Evolutionary conservation across 1,140 invertebrate species (phyloP), one percentile per base, ranked within the genome.

Genomic region (Babylonia areolata): DNA sequence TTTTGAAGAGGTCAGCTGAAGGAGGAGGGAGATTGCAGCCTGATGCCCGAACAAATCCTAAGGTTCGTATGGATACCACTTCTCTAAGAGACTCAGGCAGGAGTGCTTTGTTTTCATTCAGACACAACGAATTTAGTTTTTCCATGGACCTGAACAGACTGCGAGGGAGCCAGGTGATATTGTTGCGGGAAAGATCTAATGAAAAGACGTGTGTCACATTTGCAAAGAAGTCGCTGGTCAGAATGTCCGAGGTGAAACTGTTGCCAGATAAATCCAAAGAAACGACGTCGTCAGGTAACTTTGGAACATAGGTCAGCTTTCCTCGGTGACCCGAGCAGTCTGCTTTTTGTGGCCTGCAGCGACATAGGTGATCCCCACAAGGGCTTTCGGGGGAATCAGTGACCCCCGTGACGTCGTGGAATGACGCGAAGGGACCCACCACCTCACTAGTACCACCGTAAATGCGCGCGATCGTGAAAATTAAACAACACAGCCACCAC

Each of bases 291-390:
- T 54, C 42, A 11, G 79, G 40, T 33, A 81, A n/a, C 35, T 54
- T 33, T n/a, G 79, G 79, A 81, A 81, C 31, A 20, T 54, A 81
- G 31, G 40, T 81, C 1, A 81, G 15, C 2, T 46, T 33, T 54
- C 79, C 46, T 9, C 31, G 23, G 35, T 81, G 42, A 12, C 42
- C 31, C 6, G 79, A 81, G 33, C 79, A 81, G n/a, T 81, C 79
- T 23, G 79, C 79, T 58, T 33, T n/a, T 28, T 2, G 12, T 35
- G 11, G 3, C 0, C 11, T 35, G 33, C 79, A 81, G 37, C 20
- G 33, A 15, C 79, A 81, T 9, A 54, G 33, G 46, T 35, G 12
- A 20, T 81, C 79, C 15, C 42, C 42, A 35, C 79, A 81, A n/a
- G 11, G 11, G 3, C n/a, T 31, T 39, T 17, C 12, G 35, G 11